phyloP scores from a whole-genome alignment of 2,888 invertebrate genomes.

The Pollenia griseotomentosa region DNA sequence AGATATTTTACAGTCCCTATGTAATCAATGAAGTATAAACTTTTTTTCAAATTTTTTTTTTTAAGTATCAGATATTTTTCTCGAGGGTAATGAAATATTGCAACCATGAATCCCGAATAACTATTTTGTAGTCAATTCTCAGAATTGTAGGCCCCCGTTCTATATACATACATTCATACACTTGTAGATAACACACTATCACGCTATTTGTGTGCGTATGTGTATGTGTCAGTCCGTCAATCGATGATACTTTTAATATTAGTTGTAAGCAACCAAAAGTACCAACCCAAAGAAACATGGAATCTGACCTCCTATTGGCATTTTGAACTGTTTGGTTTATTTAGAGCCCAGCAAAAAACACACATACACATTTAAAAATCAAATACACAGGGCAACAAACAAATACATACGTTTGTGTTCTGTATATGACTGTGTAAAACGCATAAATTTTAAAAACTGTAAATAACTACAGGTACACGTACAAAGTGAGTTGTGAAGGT shows the following conservation, averaged over 20 bases:
- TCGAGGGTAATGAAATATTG: too few relatives aligned
- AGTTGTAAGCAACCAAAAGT: slow-evolving; percentile 16
- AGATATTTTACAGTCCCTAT: too few relatives aligned
- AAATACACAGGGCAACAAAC: not conserved
- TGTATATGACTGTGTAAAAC: slow-evolving; percentile 35
- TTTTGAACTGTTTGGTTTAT: slow-evolving; percentile 51
- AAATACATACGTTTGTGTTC: too few relatives aligned
- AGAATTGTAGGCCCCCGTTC: too few relatives aligned
- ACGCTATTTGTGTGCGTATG: not conserved
- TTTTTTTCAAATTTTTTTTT: too few relatives aligned
- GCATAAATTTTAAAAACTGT: slow-evolving; percentile 58
- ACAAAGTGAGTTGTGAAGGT: slow-evolving; percentile 23
- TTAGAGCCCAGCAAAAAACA: not conserved
- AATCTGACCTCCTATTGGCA: slow-evolving; percentile 43
- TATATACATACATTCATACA: not conserved
- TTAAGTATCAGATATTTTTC: too few relatives aligned
- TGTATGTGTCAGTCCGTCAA: not conserved
- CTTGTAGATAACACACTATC: not conserved
- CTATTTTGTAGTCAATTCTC: too few relatives aligned
- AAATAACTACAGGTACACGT: slow-evolving; percentile 31
- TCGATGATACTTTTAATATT: slow-evolving; percentile 25
- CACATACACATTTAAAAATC: not conserved
- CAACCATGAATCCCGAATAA: too few relatives aligned
- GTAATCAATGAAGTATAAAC: too few relatives aligned
- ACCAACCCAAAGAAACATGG: not conserved